A percentile compares a stretch with the other conserved stretches of the same genome.
These are phyloP conservation scores for Phenganax stokvisi DNA, from an alignment of 92 coral and sea anemone species.

Conservation along the genomic window DNA sequence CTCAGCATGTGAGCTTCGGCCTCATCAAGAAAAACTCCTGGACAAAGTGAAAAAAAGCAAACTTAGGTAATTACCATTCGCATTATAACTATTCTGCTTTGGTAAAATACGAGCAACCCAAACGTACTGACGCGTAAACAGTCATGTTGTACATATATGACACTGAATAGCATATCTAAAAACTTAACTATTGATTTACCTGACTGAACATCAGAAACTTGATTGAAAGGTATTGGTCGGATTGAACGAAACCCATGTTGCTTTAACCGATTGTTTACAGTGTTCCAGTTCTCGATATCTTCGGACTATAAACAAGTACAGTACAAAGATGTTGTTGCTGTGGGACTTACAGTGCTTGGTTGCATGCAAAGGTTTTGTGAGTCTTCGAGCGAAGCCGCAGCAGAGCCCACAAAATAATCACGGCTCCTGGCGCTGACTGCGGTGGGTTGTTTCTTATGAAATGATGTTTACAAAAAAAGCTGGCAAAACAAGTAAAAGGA, in stretches of 20 bases:
- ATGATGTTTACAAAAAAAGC: no score
- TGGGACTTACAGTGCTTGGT: not conserved
- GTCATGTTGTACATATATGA: not conserved
- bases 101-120: no score
- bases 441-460: no score
- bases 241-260: slow-evolving; percentile 96
- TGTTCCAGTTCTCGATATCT: slow-evolving; percentile 79
- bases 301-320: slow-evolving; percentile 32
- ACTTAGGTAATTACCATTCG: not conserved
- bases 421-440: no score
- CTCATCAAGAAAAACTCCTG: slow-evolving; percentile 86
- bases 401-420: no score
- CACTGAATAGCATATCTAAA: not conserved
- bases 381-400: no score
- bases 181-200: slow-evolving; percentile 39
- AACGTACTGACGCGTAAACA: no score
- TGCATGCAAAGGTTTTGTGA: no score
- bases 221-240: slow-evolving; percentile 65
- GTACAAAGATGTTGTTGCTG: not conserved
- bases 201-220: slow-evolving; percentile 59
- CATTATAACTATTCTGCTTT: not conserved
- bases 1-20: slow-evolving; percentile 70
- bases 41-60: not conserved
- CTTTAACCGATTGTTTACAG: slow-evolving; percentile 69
- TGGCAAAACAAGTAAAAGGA: no score